A percentile compares a stretch with the other conserved stretches of the same genome.
Evolutionary conservation across 2,888 invertebrate species (phyloP).

Genomic region (Erpobdella octoculata): DNA sequence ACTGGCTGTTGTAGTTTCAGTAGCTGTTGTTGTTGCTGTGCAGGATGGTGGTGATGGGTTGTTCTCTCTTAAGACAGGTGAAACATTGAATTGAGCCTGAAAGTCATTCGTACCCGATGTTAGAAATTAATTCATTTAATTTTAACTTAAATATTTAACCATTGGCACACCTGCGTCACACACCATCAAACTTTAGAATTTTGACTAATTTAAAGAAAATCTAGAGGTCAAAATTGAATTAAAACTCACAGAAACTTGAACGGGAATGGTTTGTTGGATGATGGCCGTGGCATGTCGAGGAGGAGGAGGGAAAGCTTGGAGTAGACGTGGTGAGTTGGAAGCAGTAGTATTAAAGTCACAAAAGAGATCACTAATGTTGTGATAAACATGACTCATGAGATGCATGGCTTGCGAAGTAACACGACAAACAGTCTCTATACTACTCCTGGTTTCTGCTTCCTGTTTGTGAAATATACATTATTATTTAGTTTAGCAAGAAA

Average conservation of each 20-base stretch:
- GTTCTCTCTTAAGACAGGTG: conserved; percentile 18
- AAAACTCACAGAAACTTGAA: conserved; percentile 56
- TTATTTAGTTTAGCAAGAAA: neutral
- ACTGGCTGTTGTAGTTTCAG: conserved; percentile 1
- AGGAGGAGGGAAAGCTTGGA: conserved; percentile 48
- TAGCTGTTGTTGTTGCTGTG: conserved; percentile 2
- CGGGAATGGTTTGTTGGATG: conserved; percentile 62
- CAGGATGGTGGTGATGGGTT: conserved; percentile 4
- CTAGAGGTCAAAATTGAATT: too few relatives aligned
- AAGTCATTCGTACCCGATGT: neutral
- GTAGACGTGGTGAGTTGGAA: conserved; percentile 65
- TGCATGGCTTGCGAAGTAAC: conserved; percentile 74
- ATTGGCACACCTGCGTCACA: neutral
- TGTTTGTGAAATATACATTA: neutral
- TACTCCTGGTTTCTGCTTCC: conserved; percentile 3
- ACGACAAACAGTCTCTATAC: conserved; percentile 62
- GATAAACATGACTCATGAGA: conserved; percentile 77
- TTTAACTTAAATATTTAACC: neutral
- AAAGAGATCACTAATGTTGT: conserved; percentile 77
- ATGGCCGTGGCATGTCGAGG: conserved; percentile 58
- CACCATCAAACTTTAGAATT: neutral
- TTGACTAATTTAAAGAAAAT: neutral
- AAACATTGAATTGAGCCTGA: conserved; percentile 25
- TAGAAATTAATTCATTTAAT: neutral
- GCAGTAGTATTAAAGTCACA: conserved; percentile 63